Percentiles rank a stretch among this genome's conserved stretches.
These are phyloP conservation scores for Echiichthys vipera DNA, from an alignment of 2,797 vertebrate species.

Conservation along the genomic window DNA sequence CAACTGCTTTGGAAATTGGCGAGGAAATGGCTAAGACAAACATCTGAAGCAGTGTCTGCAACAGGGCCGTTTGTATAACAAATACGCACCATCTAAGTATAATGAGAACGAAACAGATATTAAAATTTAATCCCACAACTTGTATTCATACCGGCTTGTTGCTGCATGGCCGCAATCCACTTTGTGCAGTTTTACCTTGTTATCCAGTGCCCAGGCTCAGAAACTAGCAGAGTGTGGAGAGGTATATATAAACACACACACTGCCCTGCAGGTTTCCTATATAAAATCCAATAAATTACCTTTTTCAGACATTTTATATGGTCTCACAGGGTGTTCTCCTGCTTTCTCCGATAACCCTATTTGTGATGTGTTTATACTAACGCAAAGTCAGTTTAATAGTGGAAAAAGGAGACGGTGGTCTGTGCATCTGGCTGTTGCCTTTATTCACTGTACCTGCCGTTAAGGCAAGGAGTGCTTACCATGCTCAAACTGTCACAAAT, in stretches of 20 bases:
- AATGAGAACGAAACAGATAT: conserved; percentile 68
- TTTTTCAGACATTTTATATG: conserved; percentile 44
- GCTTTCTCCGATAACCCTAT: conserved; percentile 10
- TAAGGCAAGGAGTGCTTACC: too few relatives aligned
- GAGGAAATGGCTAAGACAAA: conserved; percentile 66
- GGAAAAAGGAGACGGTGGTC: too few relatives aligned
- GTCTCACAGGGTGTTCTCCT: conserved; percentile 27
- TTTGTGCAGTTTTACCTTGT: conserved; percentile 60
- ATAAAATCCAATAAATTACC: conserved; percentile 54
- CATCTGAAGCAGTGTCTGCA: conserved; percentile 72
- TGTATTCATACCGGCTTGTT: conserved; percentile 58
- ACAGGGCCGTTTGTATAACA: conserved; percentile 62
- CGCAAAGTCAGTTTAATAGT: too few relatives aligned
- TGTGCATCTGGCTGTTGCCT: too few relatives aligned
- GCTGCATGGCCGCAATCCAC: conserved; percentile 46
- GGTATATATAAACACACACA: conserved; percentile 10
- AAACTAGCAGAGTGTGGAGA: conserved; percentile 40
- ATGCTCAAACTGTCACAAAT: too few relatives aligned
- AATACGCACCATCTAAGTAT: conserved; percentile 50
- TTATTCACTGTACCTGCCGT: too few relatives aligned
- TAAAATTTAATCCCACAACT: conserved; percentile 60
- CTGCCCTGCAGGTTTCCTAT: conserved; percentile 43
- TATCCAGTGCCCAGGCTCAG: conserved; percentile 42
- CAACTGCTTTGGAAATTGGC: conserved; percentile 80
- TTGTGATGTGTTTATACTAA: too few relatives aligned